Evolutionary conservation across 2,888 invertebrate species (phyloP).

Genomic region (Merodon equestris): DNA sequence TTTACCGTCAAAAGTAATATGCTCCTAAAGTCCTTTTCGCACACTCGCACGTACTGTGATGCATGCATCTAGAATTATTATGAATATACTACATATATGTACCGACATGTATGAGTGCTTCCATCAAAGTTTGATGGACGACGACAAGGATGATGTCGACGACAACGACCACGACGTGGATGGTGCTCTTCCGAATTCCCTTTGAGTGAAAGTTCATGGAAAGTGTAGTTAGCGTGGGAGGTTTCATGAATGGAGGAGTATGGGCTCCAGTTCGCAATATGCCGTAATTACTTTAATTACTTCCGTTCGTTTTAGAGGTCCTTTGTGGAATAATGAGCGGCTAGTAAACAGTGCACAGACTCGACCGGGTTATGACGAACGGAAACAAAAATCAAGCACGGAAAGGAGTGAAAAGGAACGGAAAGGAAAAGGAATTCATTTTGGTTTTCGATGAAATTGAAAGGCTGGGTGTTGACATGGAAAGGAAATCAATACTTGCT

Average conservation of each 20-base stretch:
- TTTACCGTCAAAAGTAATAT: constrained; percentile 20
- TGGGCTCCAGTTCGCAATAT: too few relatives aligned
- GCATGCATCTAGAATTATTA: neutral
- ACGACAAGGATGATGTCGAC: too few relatives aligned
- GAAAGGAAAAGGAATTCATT: too few relatives aligned
- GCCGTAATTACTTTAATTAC: constrained; percentile 29
- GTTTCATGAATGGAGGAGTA: too few relatives aligned
- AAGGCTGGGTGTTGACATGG: neutral
- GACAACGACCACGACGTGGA: too few relatives aligned
- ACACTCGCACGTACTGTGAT: neutral
- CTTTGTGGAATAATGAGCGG: constrained; percentile 10
- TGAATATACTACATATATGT: too few relatives aligned
- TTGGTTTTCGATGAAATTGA: neutral
- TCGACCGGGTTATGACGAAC: neutral
- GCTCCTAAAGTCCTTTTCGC: constrained; percentile 26
- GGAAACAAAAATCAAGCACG: neutral
- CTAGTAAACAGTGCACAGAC: neutral
- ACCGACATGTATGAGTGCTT: too few relatives aligned
- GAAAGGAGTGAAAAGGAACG: neutral
- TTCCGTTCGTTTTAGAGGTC: constrained; percentile 23
- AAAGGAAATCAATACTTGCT: neutral
- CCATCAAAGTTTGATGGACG: constrained; percentile 31
- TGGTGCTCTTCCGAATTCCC: constrained; percentile 2
- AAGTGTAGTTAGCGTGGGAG: too few relatives aligned
- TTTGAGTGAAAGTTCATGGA: constrained; percentile 31